Base-by-base conservation (phyloP, 2,113 vertebrate species). In the Carollia perspicillata region DNA sequence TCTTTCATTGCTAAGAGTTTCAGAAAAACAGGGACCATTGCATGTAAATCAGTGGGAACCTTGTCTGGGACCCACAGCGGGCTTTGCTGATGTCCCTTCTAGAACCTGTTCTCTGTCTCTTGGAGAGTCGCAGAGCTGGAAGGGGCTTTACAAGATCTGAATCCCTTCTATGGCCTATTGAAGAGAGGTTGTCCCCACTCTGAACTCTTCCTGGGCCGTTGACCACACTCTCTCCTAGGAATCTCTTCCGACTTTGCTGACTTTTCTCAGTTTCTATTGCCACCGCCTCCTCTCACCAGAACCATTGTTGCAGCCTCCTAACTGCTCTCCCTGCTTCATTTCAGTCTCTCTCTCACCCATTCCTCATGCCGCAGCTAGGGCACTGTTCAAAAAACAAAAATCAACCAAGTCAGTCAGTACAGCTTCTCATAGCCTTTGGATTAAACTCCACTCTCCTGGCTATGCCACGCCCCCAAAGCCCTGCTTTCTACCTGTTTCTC, bases 1-100 rank as follows among this genome's bases (percentile, higher is more conserved):
- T 94, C 89, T 95, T 87, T 94, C 69, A 44, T 17, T 87, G 89
- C 65, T 89, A 44, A 84, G 51, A 47, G 75, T 58, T 95, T 85
- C 11, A 89, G 75, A 74, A 93, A 95, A 95, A 51, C 33, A 66
- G 22, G 71, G 4, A 23, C 42, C 68, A 20, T 44, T 40, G 53
- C 14, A 26, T 77, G 77, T 33, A 69, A 94, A 88, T 68, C 77
- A 84, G 23, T 90, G 85, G 68, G 51, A 90, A 74, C 28, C 68
- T 79, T 58, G 90, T 28, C 66, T 97, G n/a, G 20, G 47, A 77
- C 16, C 37, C 71, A 20, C 17, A 30, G 60, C 26, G 58, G 37
- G 3, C 40, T 91, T 85, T 83, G 42, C 13, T 2, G 4, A 3
- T 51, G 20, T 87, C 58, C 85, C 75, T 86, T 53, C 40, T 81